Evolutionary conservation across 2,888 invertebrate species (phyloP), one percentile per base, ranked within the genome.

Genomic region (Dasysyrphus tricinctus): DNA sequence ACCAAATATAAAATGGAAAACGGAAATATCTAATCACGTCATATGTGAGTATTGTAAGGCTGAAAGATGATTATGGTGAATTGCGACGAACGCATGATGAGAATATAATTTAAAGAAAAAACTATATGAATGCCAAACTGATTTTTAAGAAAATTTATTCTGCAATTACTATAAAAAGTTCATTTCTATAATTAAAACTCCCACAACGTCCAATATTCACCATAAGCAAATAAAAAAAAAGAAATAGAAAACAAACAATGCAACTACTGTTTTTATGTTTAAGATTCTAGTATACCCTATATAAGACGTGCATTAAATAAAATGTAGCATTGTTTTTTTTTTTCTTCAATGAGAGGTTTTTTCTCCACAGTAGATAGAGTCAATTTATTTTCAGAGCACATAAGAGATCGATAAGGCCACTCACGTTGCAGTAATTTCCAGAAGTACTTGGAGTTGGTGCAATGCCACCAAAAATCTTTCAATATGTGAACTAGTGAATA

Each of bases 131-230:
- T 42, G 56, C 42, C 54, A 75, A 59, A 37, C 44, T 7, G 7
- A 51, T 51, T 67, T 47, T 63, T 24, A 65, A 32, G 0, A 47
- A 47, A 65, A 65, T 65, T 32, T 51, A 39, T 39, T 69, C 51
- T 69, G 51, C 51, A 69, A 69, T 51, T 69, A 51, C 67, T 24
- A 51, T 69, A 37, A 51, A n/a, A 69, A 37, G 67, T 69, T 51
- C 37, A 69, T 69, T 69, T 51, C 51, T 51, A 69, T 69, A 51
- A 69, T 69, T 69, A 69, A 51, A 51, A 44, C 67, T 51, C 67
- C 67, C 24, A 69, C 67, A 19, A 51, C 16, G 24, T 11, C 0
- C 0, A 9, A 57, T 16, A 19, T 39, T 42, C 14, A 2, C 42
- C 14, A 42, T 14, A 5, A 14, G 39, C 3, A 42, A 14, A 14